Evolutionary conservation across 2,888 invertebrate genomes (phyloP).

Genomic region (Polia nebulosa): DNA sequence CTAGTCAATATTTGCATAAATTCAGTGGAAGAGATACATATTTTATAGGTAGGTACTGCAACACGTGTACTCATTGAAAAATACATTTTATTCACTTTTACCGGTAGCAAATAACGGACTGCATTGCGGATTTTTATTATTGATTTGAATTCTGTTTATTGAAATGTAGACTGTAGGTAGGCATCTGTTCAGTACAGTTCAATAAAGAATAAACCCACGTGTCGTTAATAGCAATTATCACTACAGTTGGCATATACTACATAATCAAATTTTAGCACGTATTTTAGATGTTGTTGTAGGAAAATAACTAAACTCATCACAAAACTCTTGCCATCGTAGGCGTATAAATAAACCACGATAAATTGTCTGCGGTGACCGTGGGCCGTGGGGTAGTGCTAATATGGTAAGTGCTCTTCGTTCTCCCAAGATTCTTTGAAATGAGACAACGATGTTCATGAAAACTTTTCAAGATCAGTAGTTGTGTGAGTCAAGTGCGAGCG

Average conservation of each 20-base stretch:
- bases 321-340: conserved; percentile 28
- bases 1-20: conserved; percentile 12
- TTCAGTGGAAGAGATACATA: neutral
- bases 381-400: conserved; percentile 26
- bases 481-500: conserved; percentile 63
- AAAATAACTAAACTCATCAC: conserved; percentile 12
- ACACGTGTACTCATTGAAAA: neutral
- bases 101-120: conserved; percentile 2
- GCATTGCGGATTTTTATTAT: neutral
- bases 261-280: conserved; percentile 12
- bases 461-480: conserved; percentile 62
- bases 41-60: neutral
- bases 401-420: conserved; percentile 21
- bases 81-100: neutral
- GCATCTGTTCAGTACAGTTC: neutral
- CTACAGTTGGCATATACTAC: neutral
- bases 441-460: conserved; percentile 52
- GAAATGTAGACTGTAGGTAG: neutral
- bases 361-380: conserved; percentile 28
- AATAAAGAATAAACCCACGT: neutral
- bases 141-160: neutral
- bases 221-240: neutral
- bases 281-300: conserved; percentile 23
- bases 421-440: conserved; percentile 30
- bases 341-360: conserved; percentile 36